Conservation (phyloP, 2,113 vertebrate genomes). For the Ellobius talpinus region DNA sequence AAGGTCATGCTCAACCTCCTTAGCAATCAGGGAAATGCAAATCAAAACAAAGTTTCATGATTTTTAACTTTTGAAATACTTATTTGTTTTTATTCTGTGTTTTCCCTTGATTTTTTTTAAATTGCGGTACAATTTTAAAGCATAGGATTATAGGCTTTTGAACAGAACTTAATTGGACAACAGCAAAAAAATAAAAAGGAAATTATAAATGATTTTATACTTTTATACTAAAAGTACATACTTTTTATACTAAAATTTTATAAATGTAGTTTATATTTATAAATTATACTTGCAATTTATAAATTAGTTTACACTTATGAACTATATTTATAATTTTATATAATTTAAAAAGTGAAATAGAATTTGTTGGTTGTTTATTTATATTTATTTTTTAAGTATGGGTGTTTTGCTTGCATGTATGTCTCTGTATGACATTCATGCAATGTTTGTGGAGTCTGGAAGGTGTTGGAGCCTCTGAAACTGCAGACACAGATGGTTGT, state of each 20-base stretch:
- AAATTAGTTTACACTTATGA: neutral
- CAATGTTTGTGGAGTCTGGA: neutral
- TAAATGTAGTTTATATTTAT: neutral
- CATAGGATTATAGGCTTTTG: neutral
- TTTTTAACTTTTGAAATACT: slow-evolving; percentile 45
- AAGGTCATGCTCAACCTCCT: too few relatives aligned
- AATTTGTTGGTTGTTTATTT: neutral
- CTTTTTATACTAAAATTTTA: too few relatives aligned
- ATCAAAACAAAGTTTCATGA: too few relatives aligned
- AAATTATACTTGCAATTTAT: neutral
- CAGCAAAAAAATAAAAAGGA: neutral
- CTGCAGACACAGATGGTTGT: neutral
- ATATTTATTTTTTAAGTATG: neutral
- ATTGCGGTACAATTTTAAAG: neutral
- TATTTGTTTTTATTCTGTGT: neutral
- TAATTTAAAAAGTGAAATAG: neutral
- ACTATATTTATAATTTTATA: too few relatives aligned
- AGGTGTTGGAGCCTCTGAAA: too few relatives aligned
- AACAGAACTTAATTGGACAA: neutral
- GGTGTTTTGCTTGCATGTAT: neutral
- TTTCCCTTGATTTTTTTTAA: neutral
- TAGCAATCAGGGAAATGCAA: too few relatives aligned
- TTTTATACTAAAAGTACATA: neutral
- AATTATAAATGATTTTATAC: neutral
- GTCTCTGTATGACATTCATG: neutral